These are phyloP conservation scores for Leptarthrus brevirostris DNA, from an alignment of 2,888 invertebrate genomes.

Conservation along the genomic window DNA sequence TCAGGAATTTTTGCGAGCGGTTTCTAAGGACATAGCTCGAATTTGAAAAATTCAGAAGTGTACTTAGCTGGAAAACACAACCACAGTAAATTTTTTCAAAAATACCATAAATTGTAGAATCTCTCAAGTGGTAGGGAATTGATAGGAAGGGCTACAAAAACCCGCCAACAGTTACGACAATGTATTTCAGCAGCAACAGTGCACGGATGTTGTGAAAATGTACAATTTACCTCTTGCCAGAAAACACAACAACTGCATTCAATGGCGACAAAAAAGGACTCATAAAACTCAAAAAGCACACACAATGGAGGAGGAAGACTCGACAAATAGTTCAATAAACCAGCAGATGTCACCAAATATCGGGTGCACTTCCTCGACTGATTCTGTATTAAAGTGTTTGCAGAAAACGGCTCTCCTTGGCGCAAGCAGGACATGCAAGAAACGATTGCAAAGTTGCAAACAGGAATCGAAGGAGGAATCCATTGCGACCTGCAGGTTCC, in stretches of 20 bases:
- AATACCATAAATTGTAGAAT: neutral
- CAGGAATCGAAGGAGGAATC: conserved; percentile 22
- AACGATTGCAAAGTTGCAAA: neutral
- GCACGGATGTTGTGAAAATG: conserved; percentile 9
- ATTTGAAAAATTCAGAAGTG: neutral
- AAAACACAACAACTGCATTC: conserved; percentile 44
- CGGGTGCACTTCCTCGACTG: conserved; percentile 22
- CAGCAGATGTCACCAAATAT: conserved; percentile 41
- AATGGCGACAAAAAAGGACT: conserved; percentile 26
- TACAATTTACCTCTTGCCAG: conserved; percentile 33
- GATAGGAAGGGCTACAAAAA: neutral
- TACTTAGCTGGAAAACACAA: neutral
- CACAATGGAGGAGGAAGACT: conserved; percentile 28
- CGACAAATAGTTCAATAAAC: conserved; percentile 47
- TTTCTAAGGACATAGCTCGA: too few species aligned
- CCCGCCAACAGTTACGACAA: neutral
- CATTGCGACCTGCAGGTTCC: neutral
- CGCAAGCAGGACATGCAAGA: neutral
- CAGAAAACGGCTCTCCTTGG: neutral
- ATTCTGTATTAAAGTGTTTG: conserved; percentile 39
- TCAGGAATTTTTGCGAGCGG: neutral
- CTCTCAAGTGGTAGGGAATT: neutral
- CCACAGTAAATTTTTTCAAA: too few species aligned
- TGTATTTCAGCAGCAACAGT: conserved; percentile 6
- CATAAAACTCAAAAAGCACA: conserved; percentile 26